A percentile compares a stretch with the other conserved stretches of the same genome.
phyloP scores from a whole-genome alignment of 2,113 vertebrate genomes.

The Pionites leucogaster region DNA sequence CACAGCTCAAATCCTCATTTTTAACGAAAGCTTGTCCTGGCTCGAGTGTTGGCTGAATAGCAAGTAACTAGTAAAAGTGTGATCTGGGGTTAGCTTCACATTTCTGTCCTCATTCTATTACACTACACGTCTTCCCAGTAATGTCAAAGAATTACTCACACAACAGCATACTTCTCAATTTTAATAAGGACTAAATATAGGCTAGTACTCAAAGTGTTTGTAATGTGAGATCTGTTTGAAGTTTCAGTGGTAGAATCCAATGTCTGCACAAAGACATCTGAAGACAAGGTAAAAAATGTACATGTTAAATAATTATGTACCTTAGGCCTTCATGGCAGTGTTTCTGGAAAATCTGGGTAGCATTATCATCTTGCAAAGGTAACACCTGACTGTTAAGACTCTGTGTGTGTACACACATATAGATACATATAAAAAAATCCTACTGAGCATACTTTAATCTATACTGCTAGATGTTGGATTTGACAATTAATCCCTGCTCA shows the following conservation, averaged over 20 bases:
- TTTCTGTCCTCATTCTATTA: slow-evolving; percentile 13
- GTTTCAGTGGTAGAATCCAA: slow-evolving; percentile 7
- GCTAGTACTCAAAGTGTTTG: slow-evolving; percentile 9
- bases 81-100: neutral
- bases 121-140: neutral
- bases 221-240: slow-evolving; percentile 5
- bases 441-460: neutral
- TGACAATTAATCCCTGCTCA: neutral
- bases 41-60: neutral
- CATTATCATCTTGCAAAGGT: neutral
- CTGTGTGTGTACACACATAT: neutral
- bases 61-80: neutral
- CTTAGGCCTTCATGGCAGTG: neutral
- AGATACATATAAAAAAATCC: neutral
- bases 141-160: slow-evolving; percentile 31
- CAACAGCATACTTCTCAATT: slow-evolving; percentile 24
- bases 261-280: slow-evolving; percentile 28
- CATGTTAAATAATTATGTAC: neutral
- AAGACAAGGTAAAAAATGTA: slow-evolving; percentile 40
- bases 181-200: slow-evolving; percentile 59
- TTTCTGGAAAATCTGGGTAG: neutral
- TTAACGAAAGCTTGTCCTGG: neutral
- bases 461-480: neutral
- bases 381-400: neutral
- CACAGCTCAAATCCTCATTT: neutral